Percentiles rank a stretch among this genome's conserved stretches.
Evolutionary conservation across 2,113 vertebrate species (phyloP).

Genomic region (Coryphaenoides rupestris): DNA sequence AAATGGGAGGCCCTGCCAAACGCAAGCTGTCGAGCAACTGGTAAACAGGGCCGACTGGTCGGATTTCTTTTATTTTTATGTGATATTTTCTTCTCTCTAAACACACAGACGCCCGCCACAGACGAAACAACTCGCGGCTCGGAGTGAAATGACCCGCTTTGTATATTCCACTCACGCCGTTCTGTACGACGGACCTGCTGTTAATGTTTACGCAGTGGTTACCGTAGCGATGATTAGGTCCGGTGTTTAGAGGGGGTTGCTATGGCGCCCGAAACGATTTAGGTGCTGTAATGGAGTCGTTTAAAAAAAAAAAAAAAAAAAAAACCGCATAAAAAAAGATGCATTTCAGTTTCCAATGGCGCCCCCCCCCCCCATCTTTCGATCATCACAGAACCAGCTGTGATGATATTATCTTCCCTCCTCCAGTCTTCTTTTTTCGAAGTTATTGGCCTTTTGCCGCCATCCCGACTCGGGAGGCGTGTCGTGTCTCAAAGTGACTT

Average conservation of each 20-base stretch:
- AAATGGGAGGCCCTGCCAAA: conserved; percentile 26
- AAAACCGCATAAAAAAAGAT: too few relatives aligned
- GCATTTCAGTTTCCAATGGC: background rate
- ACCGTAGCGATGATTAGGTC: conserved; percentile 4
- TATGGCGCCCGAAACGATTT: conserved; percentile 28
- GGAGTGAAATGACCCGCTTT: too few relatives aligned
- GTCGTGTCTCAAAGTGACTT: conserved; percentile 37
- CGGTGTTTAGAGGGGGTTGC: background rate
- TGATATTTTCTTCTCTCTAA: too few relatives aligned
- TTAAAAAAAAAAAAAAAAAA: too few relatives aligned
- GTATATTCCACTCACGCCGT: too few relatives aligned
- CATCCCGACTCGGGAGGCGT: too few relatives aligned
- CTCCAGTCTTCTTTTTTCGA: too few relatives aligned
- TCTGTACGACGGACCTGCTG: background rate
- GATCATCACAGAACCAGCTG: conserved; percentile 17
- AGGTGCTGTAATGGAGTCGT: conserved; percentile 8
- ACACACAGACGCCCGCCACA: too few relatives aligned
- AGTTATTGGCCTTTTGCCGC: conserved; percentile 51
- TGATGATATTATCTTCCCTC: too few relatives aligned
- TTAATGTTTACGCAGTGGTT: background rate
- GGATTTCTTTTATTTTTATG: too few relatives aligned
- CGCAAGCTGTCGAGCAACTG: conserved; percentile 30
- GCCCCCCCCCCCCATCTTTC: conserved; percentile 11
- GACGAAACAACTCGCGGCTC: too few relatives aligned
- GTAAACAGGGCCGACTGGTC: conserved; percentile 15